Base-by-base conservation (phyloP, 2,888 invertebrate genomes). In the Drosophila nr. medialis region DNA sequence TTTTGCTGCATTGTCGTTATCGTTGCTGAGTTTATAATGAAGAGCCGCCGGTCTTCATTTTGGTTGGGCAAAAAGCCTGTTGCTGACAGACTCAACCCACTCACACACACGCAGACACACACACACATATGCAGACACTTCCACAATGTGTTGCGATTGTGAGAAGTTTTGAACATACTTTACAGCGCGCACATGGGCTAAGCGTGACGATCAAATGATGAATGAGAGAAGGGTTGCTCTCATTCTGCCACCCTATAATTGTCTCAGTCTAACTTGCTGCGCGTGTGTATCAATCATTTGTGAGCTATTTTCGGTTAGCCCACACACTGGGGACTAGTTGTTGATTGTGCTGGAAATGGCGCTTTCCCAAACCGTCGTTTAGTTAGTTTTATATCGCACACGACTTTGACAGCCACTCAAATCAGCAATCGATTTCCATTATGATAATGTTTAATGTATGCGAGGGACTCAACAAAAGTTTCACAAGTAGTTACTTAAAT, bases 191-290 rank as follows among this genome's bases (percentile, higher is more conserved):
- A 63, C 58, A 62, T 50, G 29, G 56, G 65, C 51, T 40, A 59
- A 68, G 55, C 63, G 48, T 63, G 79, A 67, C 64, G 76, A 84
- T 84, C 78, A 55, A 59, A 51, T 87, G 85, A 87, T 82, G 69
- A 85, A 77, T 79, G 80, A 55, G 54, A 29, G 32, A 53, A 54
- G 54, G 11, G 18, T 54, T 40, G 29, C 15, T 11, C 4, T 6
- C 18, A 21, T 24, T 10, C 15, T 10, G 10, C 7, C 15, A 13
- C 5, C 6, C 5, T 13, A 13, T 2, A 18, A 29, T 2, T 32
- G 29, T 18, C 1, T 38, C 18, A 36, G 30, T 55, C 11, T 29
- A 11, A 32, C 24, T 61, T 24, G 38, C 21, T 55, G 53, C 32
- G 54, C 58, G 60, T 62, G 58, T 65, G n/a, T 61, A 53, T 67